Percentiles rank a stretch among this genome's conserved stretches.
Evolutionary conservation across 2,797 vertebrate genomes (phyloP).

Genomic region (Cryptoblepharus egeriae): DNA sequence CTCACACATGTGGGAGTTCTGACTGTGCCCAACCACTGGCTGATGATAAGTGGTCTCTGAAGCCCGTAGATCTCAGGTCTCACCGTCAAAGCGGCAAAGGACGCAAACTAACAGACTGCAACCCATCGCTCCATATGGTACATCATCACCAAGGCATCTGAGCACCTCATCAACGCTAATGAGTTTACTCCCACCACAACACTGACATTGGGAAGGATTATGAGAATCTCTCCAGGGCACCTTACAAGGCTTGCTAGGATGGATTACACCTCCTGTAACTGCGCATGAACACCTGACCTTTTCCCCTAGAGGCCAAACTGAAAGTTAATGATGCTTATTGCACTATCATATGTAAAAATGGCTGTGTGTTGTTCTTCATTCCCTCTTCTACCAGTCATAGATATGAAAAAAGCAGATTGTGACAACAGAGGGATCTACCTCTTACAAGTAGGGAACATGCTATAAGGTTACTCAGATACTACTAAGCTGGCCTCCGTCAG

Average conservation of each 20-base stretch:
- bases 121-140: background rate
- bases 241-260: background rate
- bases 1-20: background rate
- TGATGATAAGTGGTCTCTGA: background rate
- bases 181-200: conserved; percentile 21
- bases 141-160: conserved; percentile 17
- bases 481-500: too few relatives aligned
- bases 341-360: background rate
- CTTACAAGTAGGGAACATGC: background rate
- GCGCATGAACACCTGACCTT: conserved; percentile 13
- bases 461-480: too few relatives aligned
- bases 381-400: background rate
- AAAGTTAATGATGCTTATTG: conserved; percentile 13
- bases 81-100: background rate
- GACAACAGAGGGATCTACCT: background rate
- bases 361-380: background rate
- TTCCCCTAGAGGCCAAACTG: background rate
- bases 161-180: conserved; percentile 10
- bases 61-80: background rate
- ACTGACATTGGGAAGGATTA: conserved; percentile 23
- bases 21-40: background rate
- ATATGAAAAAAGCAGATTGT: background rate
- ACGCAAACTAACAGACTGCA: background rate
- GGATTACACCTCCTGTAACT: conserved; percentile 7
- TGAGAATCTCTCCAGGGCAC: background rate